Evolutionary conservation across 1,140 invertebrate genomes (phyloP), one percentile per base, ranked within the genome.

Genomic region (Coelopa frigida): DNA sequence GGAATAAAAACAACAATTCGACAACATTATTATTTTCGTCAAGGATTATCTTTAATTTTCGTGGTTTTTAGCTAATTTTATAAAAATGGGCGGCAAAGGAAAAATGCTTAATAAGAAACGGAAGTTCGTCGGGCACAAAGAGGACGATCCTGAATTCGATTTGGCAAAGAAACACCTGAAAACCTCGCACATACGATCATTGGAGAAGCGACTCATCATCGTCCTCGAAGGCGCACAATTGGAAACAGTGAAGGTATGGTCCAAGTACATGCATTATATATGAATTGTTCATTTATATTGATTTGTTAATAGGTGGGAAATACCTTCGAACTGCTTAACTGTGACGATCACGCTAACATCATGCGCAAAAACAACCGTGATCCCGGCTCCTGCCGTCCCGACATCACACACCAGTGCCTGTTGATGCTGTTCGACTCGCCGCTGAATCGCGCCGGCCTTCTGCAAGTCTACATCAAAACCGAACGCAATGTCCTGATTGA

Each of bases 401-500:
- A 98, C 62, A 98, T 98, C 42, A 81, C 86, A 5, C 94, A 98
- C 72, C 94, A 97, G 66, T 96, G 91, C 67, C 72, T 98, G 6
- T 68, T 98, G 0, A 98, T 97, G 94, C 73, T 99, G 27, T 83
- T 98, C 73, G 94, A 99, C 61, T 95, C 90, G 57, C 94, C 95
- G 0, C 71, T 99, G 12, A 99, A 98, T 61, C 73, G 91, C 57
- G 89, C 91, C 45, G 91, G 89, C 12, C 69, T 91, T 8, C 67
- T 92, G 12, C 87, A 90, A 76, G 91, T 99, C 1, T 99, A 95
- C 65, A 79, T 99, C 49, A 89, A 92, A 54, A 99, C 96, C 29
- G 88, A 86, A 57, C 89, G 91, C 64, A 98, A 98, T 82, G 93
- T 98, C 33, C 73, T 99, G 0, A 98, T 99, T 59, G 94, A 99